These are phyloP conservation scores for Apamea sordens DNA, from an alignment of 2,888 invertebrate genomes.

Conservation along the genomic window DNA sequence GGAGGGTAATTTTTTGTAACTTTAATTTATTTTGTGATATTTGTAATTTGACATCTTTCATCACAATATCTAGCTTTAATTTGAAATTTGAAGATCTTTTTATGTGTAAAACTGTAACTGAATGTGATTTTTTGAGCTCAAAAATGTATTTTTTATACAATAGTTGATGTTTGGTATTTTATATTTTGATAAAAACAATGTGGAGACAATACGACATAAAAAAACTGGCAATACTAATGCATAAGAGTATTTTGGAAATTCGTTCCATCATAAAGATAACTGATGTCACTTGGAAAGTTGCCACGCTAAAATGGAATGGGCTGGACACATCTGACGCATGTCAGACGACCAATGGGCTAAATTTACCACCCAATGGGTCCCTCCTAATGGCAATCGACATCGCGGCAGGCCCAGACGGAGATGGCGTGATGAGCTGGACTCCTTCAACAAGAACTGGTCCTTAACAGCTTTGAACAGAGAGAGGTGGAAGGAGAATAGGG, in stretches of 20 bases:
- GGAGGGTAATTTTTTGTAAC: not conserved
- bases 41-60: not conserved
- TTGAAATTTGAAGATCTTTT: not conserved
- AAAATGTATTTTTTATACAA: conserved; percentile 40
- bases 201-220: not conserved
- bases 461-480: too few species aligned
- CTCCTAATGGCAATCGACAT: too few species aligned
- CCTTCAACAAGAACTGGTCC: too few species aligned
- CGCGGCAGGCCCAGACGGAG: too few species aligned
- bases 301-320: too few species aligned
- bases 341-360: too few species aligned
- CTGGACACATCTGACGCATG: too few species aligned
- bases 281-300: too few species aligned
- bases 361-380: too few species aligned
- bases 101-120: conserved; percentile 20
- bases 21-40: conserved; percentile 33
- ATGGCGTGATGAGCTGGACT: too few species aligned
- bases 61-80: conserved; percentile 44
- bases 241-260: not conserved
- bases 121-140: conserved; percentile 58
- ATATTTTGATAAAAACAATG: not conserved
- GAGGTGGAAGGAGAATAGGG: too few species aligned
- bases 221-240: not conserved
- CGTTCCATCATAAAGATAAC: too few species aligned
- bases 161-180: conserved; percentile 28